A percentile compares a stretch with the other conserved stretches of the same genome.
These are phyloP conservation scores for Haliclona indistincta DNA, from an alignment of 37 sponge, comb jelly and placozoan genomes.

Conservation along the genomic window DNA sequence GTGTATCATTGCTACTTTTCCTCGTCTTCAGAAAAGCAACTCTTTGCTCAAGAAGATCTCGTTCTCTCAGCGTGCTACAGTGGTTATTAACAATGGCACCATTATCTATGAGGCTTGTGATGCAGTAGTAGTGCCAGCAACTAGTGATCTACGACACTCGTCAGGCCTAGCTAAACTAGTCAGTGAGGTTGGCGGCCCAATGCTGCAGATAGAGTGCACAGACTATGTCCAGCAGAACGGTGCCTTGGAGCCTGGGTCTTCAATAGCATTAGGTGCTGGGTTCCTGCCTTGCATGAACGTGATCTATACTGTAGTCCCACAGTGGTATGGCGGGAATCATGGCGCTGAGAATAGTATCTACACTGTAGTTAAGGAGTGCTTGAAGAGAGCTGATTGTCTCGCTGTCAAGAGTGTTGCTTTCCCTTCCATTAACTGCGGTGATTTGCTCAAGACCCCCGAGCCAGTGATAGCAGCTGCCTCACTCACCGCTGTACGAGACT, in stretches of 20 bases:
- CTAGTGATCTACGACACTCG: conserved; percentile 67
- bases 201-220: conserved; percentile 63
- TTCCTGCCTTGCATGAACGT: conserved; percentile 70
- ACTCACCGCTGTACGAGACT: conserved; percentile 45
- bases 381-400: conserved; percentile 27
- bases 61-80: no score
- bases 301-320: conserved; percentile 81
- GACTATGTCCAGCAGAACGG: conserved; percentile 28
- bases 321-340: conserved; percentile 49
- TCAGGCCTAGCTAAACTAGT: conserved; percentile 77
- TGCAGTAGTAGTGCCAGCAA: conserved; percentile 83
- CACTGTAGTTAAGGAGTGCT: conserved; percentile 14
- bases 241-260: conserved; percentile 39
- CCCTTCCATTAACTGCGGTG: no score
- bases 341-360: conserved; percentile 41
- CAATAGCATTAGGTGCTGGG: conserved; percentile 65
- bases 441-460: no score
- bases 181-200: conserved; percentile 55
- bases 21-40: no score
- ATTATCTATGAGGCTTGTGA: conserved; percentile 52
- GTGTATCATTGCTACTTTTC: no score
- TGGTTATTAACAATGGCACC: no score
- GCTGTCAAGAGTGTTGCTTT: conserved; percentile 44
- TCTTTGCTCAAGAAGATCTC: no score
- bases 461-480: conserved; percentile 53